Conservation (phyloP, 2,113 vertebrate genomes). For the Rhinopomastus cyanomelas region DNA sequence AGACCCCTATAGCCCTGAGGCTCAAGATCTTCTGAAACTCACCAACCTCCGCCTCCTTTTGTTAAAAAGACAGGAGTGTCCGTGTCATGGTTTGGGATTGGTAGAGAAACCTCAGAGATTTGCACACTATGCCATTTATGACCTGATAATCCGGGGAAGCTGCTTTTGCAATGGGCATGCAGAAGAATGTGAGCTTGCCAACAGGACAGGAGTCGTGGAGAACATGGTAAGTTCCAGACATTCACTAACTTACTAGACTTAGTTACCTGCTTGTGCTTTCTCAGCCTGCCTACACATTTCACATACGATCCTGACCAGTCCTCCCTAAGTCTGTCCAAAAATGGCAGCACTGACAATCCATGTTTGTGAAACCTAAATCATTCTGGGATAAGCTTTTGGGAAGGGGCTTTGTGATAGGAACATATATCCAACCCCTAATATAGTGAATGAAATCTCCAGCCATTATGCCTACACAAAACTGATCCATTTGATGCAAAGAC, state of each 20-base stretch:
- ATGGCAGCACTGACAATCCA: neutral
- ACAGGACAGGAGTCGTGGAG: constrained; percentile 13
- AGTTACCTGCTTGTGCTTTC: neutral
- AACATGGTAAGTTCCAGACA: constrained; percentile 59
- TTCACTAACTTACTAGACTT: neutral
- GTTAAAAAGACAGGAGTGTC: constrained; percentile 82
- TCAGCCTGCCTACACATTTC: neutral
- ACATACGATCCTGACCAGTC: neutral
- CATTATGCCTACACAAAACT: neutral
- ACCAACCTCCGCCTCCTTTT: constrained; percentile 86
- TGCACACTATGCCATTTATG: constrained; percentile 83
- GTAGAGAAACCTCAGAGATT: constrained; percentile 70
- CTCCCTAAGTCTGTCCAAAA: neutral
- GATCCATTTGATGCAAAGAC: neutral
- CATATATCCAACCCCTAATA: neutral
- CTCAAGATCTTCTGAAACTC: constrained; percentile 78
- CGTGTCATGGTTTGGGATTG: constrained; percentile 19
- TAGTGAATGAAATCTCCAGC: neutral
- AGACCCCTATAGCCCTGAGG: constrained; percentile 83
- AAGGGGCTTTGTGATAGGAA: neutral
- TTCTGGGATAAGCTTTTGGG: neutral
- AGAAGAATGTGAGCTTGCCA: constrained; percentile 77
- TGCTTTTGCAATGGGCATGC: constrained; percentile 90
- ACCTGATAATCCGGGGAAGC: constrained; percentile 83
- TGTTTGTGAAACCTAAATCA: neutral